phyloP scores from a whole-genome alignment of 2,113 vertebrate genomes.

The Myiopsitta monachus region DNA sequence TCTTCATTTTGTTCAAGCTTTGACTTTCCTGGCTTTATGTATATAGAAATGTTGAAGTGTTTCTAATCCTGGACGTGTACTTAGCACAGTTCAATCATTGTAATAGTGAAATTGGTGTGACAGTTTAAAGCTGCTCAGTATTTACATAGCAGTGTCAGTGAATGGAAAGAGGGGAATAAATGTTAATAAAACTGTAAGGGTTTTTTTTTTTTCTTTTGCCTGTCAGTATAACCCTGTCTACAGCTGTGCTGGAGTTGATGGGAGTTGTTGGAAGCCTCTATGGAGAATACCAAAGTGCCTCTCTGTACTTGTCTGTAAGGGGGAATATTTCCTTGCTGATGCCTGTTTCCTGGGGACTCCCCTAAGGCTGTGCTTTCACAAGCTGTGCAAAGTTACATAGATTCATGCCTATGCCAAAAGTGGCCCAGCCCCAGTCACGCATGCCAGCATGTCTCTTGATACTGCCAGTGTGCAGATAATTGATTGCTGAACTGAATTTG shows the following conservation, averaged over 20 bases:
- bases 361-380: neutral
- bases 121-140: neutral
- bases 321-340: neutral
- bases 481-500: neutral
- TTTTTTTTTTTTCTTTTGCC: neutral
- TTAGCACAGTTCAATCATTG: neutral
- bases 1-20: neutral
- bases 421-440: neutral
- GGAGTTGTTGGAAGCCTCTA: neutral
- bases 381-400: rapidly evolving
- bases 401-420: rapidly evolving
- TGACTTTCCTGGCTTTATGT: neutral
- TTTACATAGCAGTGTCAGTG: neutral
- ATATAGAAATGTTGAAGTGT: neutral
- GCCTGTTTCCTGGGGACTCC: neutral
- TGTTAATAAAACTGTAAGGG: neutral
- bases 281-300: neutral
- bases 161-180: neutral
- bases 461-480: neutral
- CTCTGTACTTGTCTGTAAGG: rapidly evolving
- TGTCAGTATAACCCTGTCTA: neutral
- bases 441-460: neutral
- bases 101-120: neutral
- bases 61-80: neutral
- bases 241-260: neutral